A percentile compares a stretch with the other conserved stretches of the same genome.
phyloP scores from a whole-genome alignment of 2,113 vertebrate genomes.

The Podarcis raffonei region DNA sequence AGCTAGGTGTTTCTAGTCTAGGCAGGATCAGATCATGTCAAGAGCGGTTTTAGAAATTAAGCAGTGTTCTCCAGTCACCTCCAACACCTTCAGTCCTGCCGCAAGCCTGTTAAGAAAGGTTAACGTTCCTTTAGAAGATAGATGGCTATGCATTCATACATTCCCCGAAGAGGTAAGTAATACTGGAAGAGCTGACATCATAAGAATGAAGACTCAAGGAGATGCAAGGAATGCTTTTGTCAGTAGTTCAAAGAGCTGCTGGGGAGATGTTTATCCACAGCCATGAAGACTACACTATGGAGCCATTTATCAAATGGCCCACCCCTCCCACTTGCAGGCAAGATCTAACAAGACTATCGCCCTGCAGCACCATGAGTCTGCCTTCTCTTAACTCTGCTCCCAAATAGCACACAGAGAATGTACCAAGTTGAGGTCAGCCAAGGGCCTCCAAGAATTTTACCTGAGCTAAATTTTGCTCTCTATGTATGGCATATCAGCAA shows the following conservation, averaged over 20 bases:
- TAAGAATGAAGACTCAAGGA: not conserved
- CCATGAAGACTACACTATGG: not conserved
- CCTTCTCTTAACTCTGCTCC: slow-evolving; percentile 18
- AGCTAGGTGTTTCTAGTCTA: no score
- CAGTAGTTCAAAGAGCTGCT: slow-evolving; percentile 37
- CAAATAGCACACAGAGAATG: not conserved
- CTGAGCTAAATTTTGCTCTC: not conserved
- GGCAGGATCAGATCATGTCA: not conserved
- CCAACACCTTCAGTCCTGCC: not conserved
- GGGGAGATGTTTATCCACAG: not conserved
- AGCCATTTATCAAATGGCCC: slow-evolving; percentile 28
- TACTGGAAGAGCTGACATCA: not conserved
- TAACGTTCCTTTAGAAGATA: not conserved
- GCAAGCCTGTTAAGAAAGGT: not conserved
- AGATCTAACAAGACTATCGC: slow-evolving; percentile 6
- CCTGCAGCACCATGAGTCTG: not conserved
- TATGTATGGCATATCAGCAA: not conserved
- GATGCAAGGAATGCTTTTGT: not conserved
- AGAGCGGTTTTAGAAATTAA: not conserved
- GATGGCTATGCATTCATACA: not conserved
- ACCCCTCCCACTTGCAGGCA: not conserved
- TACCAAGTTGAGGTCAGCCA: slow-evolving; percentile 6
- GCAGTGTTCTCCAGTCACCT: not conserved
- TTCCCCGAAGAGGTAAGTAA: not conserved
- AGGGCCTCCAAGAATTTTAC: not conserved